phyloP scores from a whole-genome alignment of 1,140 invertebrate genomes.

The Drosophila athabasca region DNA sequence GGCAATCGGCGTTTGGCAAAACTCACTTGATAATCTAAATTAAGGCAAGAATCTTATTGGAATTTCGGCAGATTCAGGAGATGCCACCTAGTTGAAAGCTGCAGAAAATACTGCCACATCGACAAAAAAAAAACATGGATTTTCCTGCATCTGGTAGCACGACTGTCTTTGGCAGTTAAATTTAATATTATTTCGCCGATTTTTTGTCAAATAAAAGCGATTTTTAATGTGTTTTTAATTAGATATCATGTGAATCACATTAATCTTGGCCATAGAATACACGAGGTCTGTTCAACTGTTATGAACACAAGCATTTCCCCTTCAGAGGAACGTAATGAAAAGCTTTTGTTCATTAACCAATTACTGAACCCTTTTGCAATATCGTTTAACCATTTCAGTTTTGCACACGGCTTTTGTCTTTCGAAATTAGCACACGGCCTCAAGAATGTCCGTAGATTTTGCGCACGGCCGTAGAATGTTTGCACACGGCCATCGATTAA shows the following conservation, averaged over 20 bases:
- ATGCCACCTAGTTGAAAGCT: no score
- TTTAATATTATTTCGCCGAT: not conserved
- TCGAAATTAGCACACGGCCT: constrained; percentile 66
- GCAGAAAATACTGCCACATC: not conserved
- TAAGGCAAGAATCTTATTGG: no score
- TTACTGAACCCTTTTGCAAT: constrained; percentile 54
- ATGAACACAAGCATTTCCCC: not conserved
- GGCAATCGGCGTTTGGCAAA: not conserved
- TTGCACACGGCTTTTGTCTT: constrained; percentile 60
- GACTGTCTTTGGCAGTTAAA: not conserved
- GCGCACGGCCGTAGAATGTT: constrained; percentile 62
- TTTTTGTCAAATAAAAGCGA: no score
- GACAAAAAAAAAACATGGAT: not conserved
- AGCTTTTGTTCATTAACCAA: constrained; percentile 42
- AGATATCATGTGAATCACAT: no score
- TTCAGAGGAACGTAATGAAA: constrained; percentile 7
- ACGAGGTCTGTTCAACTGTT: no score
- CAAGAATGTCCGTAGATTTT: constrained; percentile 68
- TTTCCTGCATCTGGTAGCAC: not conserved
- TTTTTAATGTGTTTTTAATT: no score
- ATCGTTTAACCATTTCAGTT: constrained; percentile 38
- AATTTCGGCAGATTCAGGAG: no score
- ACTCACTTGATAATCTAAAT: constrained; percentile 10
- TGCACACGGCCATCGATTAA: constrained; percentile 54
- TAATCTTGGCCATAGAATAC: not conserved